A percentile compares a stretch with the other conserved stretches of the same genome.
Evolutionary conservation across 2,888 invertebrate genomes (phyloP).

Genomic region (Hydraecia micacea): DNA sequence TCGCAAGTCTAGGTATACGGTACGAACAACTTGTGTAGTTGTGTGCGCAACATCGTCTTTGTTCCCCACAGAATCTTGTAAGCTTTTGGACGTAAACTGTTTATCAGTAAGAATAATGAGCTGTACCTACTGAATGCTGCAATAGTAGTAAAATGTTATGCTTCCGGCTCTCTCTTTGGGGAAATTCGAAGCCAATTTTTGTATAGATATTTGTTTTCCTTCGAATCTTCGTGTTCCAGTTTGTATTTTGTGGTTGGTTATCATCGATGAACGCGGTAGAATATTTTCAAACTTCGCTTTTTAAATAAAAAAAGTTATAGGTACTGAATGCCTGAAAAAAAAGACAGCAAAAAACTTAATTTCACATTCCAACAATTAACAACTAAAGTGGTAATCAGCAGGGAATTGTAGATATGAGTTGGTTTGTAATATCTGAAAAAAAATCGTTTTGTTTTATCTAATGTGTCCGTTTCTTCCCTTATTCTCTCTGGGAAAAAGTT

Average conservation of each 20-base stretch:
- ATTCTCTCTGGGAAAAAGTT: conserved; percentile 16
- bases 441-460: background rate
- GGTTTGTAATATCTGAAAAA: background rate
- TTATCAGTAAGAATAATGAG: conserved; percentile 57
- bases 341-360: background rate
- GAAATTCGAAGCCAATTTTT: conserved; percentile 60
- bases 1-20: conserved; percentile 26
- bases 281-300: conserved; percentile 1
- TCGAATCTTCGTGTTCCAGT: conserved; percentile 39
- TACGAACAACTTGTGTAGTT: conserved; percentile 48
- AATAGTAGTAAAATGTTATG: conserved; percentile 56
- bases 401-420: background rate
- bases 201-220: conserved; percentile 52
- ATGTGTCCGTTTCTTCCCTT: background rate
- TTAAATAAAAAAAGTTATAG: too few species aligned
- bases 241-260: conserved; percentile 38
- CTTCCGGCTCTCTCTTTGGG: conserved; percentile 59
- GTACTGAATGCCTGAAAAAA: background rate
- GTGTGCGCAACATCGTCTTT: conserved; percentile 41
- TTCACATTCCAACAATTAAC: conserved; percentile 3
- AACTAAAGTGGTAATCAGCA: background rate
- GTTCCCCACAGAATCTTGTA: conserved; percentile 37
- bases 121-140: conserved; percentile 35
- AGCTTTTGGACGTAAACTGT: conserved; percentile 49
- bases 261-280: conserved; percentile 3